Conservation (phyloP, 2,113 vertebrate species). For the Cephalopholis sonnerati region DNA sequence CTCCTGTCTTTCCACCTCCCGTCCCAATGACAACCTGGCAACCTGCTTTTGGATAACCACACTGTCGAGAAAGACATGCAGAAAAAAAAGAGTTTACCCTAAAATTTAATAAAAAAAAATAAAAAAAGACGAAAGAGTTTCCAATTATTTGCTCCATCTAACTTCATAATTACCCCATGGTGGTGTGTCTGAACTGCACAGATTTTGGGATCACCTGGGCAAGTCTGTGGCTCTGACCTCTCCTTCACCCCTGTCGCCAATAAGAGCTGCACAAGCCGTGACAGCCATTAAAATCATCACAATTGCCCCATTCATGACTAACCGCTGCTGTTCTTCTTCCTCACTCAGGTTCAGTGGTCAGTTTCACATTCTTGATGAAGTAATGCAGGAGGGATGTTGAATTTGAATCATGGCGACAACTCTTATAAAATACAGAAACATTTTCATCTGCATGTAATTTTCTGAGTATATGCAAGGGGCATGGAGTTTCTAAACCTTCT, state of each 20-base stretch:
- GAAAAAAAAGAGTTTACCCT: not conserved
- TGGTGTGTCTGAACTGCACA: not conserved
- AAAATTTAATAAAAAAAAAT: not conserved
- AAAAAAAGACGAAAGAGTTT: not conserved
- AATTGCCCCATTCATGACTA: conserved; percentile 60
- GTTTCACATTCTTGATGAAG: conserved; percentile 28
- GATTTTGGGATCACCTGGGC: conserved; percentile 43
- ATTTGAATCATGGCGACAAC: conserved; percentile 1
- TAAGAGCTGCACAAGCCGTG: conserved; percentile 47
- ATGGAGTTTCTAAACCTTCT: not conserved
- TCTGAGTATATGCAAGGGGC: not conserved
- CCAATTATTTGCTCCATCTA: conserved; percentile 20
- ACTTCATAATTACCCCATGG: conserved; percentile 12
- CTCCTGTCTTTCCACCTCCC: conserved; percentile 88
- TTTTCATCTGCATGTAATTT: not conserved
- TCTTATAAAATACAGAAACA: not conserved
- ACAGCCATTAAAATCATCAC: conserved; percentile 64
- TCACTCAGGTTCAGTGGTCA: conserved; percentile 10
- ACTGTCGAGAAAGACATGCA: conserved; percentile 72
- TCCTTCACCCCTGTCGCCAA: conserved; percentile 50
- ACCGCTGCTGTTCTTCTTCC: conserved; percentile 29
- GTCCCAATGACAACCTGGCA: conserved; percentile 85
- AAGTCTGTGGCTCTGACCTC: conserved; percentile 54
- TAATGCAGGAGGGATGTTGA: not conserved
- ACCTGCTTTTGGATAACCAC: conserved; percentile 77